phyloP scores from a whole-genome alignment of 2,888 invertebrate genomes.

The Crocallis elinguaria region DNA sequence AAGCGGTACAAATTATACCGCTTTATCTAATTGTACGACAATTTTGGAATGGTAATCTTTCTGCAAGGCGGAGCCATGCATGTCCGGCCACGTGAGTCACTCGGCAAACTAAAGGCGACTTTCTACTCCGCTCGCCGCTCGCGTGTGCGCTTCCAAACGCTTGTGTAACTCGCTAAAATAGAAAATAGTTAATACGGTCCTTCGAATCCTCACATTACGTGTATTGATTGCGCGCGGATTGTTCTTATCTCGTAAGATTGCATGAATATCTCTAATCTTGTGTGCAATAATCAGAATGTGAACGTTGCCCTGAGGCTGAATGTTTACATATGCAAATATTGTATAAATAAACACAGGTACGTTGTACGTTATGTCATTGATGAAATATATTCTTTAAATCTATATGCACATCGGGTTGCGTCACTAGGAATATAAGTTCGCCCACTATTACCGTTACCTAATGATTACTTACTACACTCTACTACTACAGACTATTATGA shows the following conservation, averaged over 20 bases:
- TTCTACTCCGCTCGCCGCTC: constrained; percentile 64
- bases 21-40: constrained; percentile 67
- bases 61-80: constrained; percentile 43
- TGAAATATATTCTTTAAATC: no score
- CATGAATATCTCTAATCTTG: constrained; percentile 34
- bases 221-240: constrained; percentile 32
- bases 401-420: no score
- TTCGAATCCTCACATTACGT: constrained; percentile 36
- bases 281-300: constrained; percentile 33
- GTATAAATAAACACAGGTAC: background rate
- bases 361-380: background rate
- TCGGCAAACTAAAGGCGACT: constrained; percentile 58
- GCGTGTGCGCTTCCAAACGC: constrained; percentile 60
- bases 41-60: constrained; percentile 62
- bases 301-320: constrained; percentile 27
- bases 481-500: no score
- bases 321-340: constrained; percentile 23
- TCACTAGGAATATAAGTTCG: no score
- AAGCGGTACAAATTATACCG: constrained; percentile 51
- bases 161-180: constrained; percentile 77
- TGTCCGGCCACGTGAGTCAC: constrained; percentile 67
- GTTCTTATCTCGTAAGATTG: constrained; percentile 38
- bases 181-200: constrained; percentile 65
- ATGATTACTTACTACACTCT: no score
- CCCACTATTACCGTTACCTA: no score